Evolutionary conservation across 2,888 invertebrate genomes (phyloP).

Genomic region (Drosophila lutescens): DNA sequence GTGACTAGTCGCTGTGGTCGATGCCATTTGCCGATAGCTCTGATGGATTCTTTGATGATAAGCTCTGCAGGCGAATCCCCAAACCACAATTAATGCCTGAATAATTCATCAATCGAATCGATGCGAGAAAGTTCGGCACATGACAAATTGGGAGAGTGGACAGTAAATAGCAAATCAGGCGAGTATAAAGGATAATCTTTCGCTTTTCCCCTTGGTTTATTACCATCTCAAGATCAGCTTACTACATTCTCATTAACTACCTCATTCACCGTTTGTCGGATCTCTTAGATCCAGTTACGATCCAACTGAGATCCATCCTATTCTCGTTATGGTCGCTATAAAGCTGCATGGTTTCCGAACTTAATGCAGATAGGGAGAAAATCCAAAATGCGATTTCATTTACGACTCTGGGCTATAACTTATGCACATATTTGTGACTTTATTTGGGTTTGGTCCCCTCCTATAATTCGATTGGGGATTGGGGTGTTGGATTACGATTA

Average conservation of each 20-base stretch:
- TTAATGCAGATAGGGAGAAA: slow-evolving; percentile 11
- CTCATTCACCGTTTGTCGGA: not conserved
- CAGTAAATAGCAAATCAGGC: not conserved
- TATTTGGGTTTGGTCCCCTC: slow-evolving; percentile 38
- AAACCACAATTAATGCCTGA: slow-evolving; percentile 13
- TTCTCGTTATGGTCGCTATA: slow-evolving; percentile 18
- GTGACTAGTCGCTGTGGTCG: slow-evolving; percentile 52
- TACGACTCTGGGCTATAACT: slow-evolving; percentile 68
- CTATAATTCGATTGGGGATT: slow-evolving; percentile 16
- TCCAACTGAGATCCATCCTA: slow-evolving; percentile 24
- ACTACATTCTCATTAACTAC: not conserved
- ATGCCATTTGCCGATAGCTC: slow-evolving; percentile 78
- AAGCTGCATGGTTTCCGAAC: slow-evolving; percentile 21
- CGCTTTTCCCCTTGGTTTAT: not conserved
- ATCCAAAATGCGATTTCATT: slow-evolving; percentile 60
- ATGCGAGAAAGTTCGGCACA: slow-evolving; percentile 6
- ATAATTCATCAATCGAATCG: slow-evolving; percentile 29
- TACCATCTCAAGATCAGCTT: not conserved
- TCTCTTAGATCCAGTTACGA: slow-evolving; percentile 14
- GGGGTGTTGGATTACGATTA: slow-evolving; percentile 70
- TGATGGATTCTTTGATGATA: slow-evolving; percentile 83
- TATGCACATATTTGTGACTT: slow-evolving; percentile 76
- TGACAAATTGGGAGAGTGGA: not conserved
- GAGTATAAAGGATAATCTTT: not conserved
- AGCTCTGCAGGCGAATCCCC: slow-evolving; percentile 19